Base-by-base conservation (phyloP, 1,140 invertebrate species). In the Drosophila trapezifrons region DNA sequence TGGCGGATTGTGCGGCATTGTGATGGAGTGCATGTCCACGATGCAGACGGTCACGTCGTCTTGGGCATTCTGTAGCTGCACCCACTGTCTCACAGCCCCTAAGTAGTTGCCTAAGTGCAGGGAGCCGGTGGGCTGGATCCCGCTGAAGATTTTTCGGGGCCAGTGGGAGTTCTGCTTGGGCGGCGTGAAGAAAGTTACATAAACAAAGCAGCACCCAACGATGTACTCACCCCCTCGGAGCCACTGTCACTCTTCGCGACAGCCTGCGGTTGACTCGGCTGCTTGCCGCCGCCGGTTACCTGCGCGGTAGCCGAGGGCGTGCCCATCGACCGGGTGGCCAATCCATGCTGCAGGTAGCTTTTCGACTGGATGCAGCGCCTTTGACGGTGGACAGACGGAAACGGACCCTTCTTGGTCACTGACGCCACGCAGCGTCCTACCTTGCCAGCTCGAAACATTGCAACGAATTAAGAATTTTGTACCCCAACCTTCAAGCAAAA, bases 31-130 rank as follows among this genome's bases (percentile, higher is more conserved):
- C 67, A 99, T 93, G 93, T 99, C 99, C 7, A 97, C 99, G 82
- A 99, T 96, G 80, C 96, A 96, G 54, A 96, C 94, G 65, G 98
- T 94, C 0, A 97, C 94, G 83, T 96, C 92, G 62, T 96, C 93
- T 13, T 93, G 93, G 29, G 92, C 77, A 56, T 98, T 93, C 93
- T 99, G 98, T 22, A 98, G 91, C 17, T 95, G 92, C 8, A 97
- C 94, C 96, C 98, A 99, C 90, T 96, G 96, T 59, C 95, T 93
- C 43, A 99, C 95, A 0, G 97, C 98, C 45, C 98, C 98, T 82
- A 99, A 95, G 93, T 99, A 99, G 93, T 99, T 99, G 3, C 99
- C 99, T 49, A 99, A 93, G 93, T 99, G 99, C 45, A 99, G 93
- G 6, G 95, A 93, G 18, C 98, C 98, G 6, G 98, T 99, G 3